Base-by-base conservation (phyloP, 2,797 vertebrate genomes). In the Liparis tanakae region DNA sequence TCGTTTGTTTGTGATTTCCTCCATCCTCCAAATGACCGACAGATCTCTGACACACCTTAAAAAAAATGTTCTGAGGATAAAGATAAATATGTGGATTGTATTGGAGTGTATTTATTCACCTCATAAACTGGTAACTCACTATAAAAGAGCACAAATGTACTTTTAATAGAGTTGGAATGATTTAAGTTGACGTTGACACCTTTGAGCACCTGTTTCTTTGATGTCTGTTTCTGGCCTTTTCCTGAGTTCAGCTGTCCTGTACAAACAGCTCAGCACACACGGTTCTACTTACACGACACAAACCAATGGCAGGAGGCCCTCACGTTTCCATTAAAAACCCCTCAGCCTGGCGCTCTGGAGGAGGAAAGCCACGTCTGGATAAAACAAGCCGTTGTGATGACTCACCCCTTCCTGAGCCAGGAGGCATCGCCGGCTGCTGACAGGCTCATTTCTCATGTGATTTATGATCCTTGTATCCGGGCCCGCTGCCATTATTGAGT, bases 261-360 rank as follows among this genome's bases (percentile, higher is more conserved):
- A 36, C 79, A 75, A 81, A 81, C 82, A 74, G 69, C 72, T 56
- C 82, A 74, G 80, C 39, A 81, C 80, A 65, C 33, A 57, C 44
- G 78, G 70, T 81, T 81, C 76, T 65, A 22, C 36, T 65, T 48
- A 64, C 33, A 34, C 20, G 36, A 25, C 58, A 66, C 74, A 55
- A 30, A 34, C n/a, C 66, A 46, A 71, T 30, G 88, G 82, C 84
- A 59, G 15, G 56, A 43, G 0, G 71, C 77, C 77, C 82, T 34
- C 7, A 6, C 30, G 53, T 67, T 67, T 74, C 55, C 77, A 58
- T 48, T 64, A 15, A 77, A 80, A 62, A 72, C 60, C 39, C 39
- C 48, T 67, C 59, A 4, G 30, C 22, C 60, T 53, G 70, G 55
- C 55, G 54, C 25, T 58, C 10, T 39, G 37, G 22, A 7, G 4